These are phyloP conservation scores for Pelusios castaneus DNA, from an alignment of 2,113 vertebrate genomes.

Conservation along the genomic window DNA sequence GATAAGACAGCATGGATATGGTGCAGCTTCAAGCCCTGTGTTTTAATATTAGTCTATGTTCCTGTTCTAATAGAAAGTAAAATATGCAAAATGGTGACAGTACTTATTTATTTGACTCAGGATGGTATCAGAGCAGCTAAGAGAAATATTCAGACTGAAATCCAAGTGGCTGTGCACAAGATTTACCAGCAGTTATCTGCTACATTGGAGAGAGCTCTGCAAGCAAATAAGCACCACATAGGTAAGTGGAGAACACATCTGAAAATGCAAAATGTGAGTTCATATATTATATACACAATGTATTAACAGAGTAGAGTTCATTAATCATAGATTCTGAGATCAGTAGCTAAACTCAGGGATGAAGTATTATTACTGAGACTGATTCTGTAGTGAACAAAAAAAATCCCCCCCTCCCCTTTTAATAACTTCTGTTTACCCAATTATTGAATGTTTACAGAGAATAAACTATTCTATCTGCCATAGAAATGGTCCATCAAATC, in stretches of 20 bases:
- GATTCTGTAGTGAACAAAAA: not conserved
- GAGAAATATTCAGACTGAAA: constrained; percentile 92
- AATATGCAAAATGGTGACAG: not conserved
- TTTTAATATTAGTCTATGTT: not conserved
- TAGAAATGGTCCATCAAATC: not conserved
- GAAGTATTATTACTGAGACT: not conserved
- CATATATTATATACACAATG: too few species aligned
- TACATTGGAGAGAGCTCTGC: constrained; percentile 92
- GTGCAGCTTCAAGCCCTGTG: not conserved
- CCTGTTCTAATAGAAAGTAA: not conserved
- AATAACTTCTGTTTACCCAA: not conserved
- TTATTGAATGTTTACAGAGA: not conserved
- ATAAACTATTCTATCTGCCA: not conserved
- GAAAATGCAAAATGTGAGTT: not conserved
- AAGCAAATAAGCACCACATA: constrained; percentile 95
- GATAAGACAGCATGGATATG: not conserved
- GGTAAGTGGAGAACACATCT: constrained; percentile 75
- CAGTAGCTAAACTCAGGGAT: not conserved
- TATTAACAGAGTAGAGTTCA: too few species aligned
- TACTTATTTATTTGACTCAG: constrained; percentile 73
- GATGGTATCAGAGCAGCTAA: constrained; percentile 95
- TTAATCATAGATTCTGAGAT: not conserved
- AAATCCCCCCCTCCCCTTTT: not conserved
- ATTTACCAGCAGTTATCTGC: constrained; percentile 97
- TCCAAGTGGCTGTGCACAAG: constrained; percentile 96